Percentiles rank a stretch among this genome's conserved stretches.
Evolutionary conservation across 1,140 invertebrate genomes (phyloP).

Genomic region (Brachionus calyciflorus): DNA sequence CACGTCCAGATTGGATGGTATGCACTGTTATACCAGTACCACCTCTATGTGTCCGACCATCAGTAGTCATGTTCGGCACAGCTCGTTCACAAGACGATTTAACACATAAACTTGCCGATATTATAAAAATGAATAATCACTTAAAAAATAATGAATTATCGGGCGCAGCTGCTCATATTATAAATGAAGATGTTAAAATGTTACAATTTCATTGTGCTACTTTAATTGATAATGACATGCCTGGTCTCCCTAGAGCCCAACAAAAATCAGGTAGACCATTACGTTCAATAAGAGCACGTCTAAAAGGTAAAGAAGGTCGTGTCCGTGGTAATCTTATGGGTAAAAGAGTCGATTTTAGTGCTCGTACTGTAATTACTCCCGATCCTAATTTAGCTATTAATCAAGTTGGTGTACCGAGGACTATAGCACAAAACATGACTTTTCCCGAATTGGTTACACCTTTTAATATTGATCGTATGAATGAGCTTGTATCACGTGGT

Average conservation of each 20-base stretch:
- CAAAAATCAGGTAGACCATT: slow-evolving; percentile 98
- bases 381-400: slow-evolving; percentile 98
- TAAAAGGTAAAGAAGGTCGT: slow-evolving; percentile 87
- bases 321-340: slow-evolving; percentile 99
- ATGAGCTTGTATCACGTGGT: slow-evolving; percentile 87
- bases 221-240: slow-evolving; percentile 96
- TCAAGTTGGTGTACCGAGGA: slow-evolving; percentile 95
- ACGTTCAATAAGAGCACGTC: slow-evolving; percentile 84
- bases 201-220: slow-evolving; percentile 98
- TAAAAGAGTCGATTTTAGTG: slow-evolving; percentile 98
- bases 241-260: slow-evolving; percentile 90
- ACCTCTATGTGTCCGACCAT: slow-evolving; percentile 83
- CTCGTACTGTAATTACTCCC: slow-evolving; percentile 97
- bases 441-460: slow-evolving; percentile 99
- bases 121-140: slow-evolving; percentile 98
- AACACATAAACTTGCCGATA: slow-evolving; percentile 96
- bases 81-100: slow-evolving; percentile 91
- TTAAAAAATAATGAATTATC: slow-evolving; percentile 85
- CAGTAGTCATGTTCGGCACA: slow-evolving; percentile 97
- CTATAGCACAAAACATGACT: slow-evolving; percentile 97
- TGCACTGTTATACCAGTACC: slow-evolving; percentile 94
- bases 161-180: slow-evolving; percentile 92
- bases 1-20: slow-evolving; percentile 99
- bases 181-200: slow-evolving; percentile 94
- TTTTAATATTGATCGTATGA: slow-evolving; percentile 97